phyloP scores from a whole-genome alignment of 1,140 invertebrate genomes.

The Gonioctena quinquepunctata region DNA sequence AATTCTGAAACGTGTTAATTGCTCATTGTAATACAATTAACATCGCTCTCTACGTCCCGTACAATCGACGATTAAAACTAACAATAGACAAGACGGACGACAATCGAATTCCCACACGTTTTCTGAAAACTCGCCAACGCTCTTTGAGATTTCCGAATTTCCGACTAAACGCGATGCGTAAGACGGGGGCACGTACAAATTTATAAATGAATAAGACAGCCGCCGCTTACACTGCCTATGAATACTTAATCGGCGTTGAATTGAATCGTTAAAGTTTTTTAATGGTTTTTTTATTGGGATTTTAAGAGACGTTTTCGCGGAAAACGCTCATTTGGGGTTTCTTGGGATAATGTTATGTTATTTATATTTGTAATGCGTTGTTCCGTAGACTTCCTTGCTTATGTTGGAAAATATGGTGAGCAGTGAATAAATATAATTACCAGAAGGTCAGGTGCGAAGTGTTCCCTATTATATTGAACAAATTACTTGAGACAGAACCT shows the following conservation, averaged over 20 bases:
- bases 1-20: not conserved
- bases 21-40: not conserved
- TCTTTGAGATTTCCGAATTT: not conserved
- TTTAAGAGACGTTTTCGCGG: no score
- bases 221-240: not conserved
- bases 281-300: no score
- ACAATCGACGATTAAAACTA: not conserved
- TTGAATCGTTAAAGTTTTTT: no score
- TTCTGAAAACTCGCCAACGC: not conserved
- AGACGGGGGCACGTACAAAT: not conserved
- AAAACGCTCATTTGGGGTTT: no score
- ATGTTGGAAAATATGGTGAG: no score
- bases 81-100: not conserved
- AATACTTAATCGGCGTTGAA: not conserved
- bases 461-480: no score
- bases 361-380: no score
- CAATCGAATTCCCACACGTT: not conserved
- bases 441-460: no score
- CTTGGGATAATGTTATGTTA: no score
- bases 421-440: no score
- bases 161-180: not conserved
- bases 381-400: no score
- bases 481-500: no score
- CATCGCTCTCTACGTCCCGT: not conserved
- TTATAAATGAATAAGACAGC: not conserved